Evolutionary conservation across 1,140 invertebrate species (phyloP), one percentile per base, ranked within the genome.

Genomic region (Zaprionus ghesquierei): DNA sequence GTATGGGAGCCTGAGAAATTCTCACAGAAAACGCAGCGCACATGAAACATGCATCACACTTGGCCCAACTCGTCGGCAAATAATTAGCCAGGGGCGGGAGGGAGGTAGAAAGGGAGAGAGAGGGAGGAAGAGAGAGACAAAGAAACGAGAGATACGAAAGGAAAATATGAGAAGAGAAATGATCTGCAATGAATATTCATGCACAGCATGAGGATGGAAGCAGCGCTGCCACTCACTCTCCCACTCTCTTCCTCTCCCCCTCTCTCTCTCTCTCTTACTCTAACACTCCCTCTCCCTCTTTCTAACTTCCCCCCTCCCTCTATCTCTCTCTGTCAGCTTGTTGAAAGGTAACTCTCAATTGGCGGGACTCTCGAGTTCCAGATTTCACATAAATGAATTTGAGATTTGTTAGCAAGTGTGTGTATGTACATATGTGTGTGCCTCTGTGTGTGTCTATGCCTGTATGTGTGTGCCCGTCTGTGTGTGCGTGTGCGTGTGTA

Each of bases 331-430:
- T n/a, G 10, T 25, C 18, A 10, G 41, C 55, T 33, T 75, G 71
- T 54, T 78, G 68, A 81, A 82, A 77, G 55, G 53, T 69, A 62
- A 59, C 55, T 61, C 60, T 72, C 54, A 59, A 66, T 66, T 72
- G 62, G 41, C 31, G 46, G 38, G 61, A 53, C 44, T 25, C 68
- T 25, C 68, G 70, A 63, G 59, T 76, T 63, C 66, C 82, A 73
- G 72, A 82, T 70, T 70, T 75, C 59, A 54, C 72, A 79, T 63
- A 70, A 89, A 89, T 84, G 80, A 69, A 75, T 77, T 58, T 63
- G 60, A 78, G 66, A 78, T 70, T 49, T 41, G 23, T 35, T 1
- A 10, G 27, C 9, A 6, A 31, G 51, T 29, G n/a, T 2, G 23
- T 22, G 23, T 10, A 35, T 13, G 65, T 77, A n/a, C n/a, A n/a